A percentile compares a stretch with the other conserved stretches of the same genome.
Conservation (phyloP, 1,140 invertebrate species). For the Samia ricini region DNA sequence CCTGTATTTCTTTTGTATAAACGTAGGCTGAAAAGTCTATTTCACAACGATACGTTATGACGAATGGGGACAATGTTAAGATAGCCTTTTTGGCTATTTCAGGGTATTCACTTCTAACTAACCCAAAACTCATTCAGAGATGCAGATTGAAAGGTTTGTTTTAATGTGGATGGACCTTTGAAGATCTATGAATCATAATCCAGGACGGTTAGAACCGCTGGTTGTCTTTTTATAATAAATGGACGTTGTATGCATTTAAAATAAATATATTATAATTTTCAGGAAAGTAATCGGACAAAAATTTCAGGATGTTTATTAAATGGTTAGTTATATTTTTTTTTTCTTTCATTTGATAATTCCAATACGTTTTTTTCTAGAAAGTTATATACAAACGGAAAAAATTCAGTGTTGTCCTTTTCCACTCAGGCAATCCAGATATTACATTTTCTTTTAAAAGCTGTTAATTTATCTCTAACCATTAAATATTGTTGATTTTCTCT, state of each 20-base stretch:
- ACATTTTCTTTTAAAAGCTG: not conserved
- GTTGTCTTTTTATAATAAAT: not conserved
- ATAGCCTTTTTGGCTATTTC: conserved; percentile 3
- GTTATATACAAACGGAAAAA: not conserved
- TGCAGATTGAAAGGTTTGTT: not conserved
- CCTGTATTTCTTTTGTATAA: conserved; percentile 3
- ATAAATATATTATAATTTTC: not conserved
- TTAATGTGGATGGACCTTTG: not conserved
- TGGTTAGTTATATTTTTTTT: not conserved
- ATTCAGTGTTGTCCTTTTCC: too few species aligned
- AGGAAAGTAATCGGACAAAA: not conserved
- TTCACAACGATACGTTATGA: not conserved
- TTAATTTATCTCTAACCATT: not conserved
- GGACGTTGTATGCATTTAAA: not conserved
- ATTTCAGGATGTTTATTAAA: not conserved
- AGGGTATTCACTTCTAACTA: conserved; percentile 3
- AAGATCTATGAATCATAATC: not conserved
- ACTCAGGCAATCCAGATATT: too few species aligned
- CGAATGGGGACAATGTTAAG: conserved; percentile 2
- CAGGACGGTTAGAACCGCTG: not conserved
- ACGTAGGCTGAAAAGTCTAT: conserved; percentile 3
- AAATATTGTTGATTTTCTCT: not conserved
- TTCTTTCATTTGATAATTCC: not conserved
- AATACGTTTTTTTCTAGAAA: too few species aligned
- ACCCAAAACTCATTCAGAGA: not conserved